A percentile compares a stretch with the other conserved stretches of the same genome.
Conservation (phyloP, 2,888 invertebrate species). For the Diarsia brunnea region DNA sequence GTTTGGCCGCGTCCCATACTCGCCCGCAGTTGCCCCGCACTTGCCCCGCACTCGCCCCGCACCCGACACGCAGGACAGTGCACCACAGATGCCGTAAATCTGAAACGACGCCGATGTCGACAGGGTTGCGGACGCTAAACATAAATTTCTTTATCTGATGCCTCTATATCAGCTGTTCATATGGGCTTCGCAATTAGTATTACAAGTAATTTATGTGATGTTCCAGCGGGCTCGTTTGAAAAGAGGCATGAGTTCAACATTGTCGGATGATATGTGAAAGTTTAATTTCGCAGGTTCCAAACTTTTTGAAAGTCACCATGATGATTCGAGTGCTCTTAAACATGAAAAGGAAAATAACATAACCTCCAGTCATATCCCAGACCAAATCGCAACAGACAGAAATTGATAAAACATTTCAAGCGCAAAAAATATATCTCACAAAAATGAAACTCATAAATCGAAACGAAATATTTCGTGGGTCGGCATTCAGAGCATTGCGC, state of each 20-base stretch:
- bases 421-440: constrained; percentile 80
- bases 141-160: constrained; percentile 74
- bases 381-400: constrained; percentile 57
- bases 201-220: constrained; percentile 19
- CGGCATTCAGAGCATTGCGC: constrained; percentile 83
- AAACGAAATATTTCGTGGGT: constrained; percentile 86
- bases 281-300: neutral
- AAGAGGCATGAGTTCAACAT: neutral
- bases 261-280: neutral
- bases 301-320: constrained; percentile 1
- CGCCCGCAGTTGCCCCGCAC: constrained; percentile 26
- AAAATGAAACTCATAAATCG: constrained; percentile 88
- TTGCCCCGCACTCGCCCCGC: constrained; percentile 13
- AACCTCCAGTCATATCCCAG: constrained; percentile 23
- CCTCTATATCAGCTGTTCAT: constrained; percentile 66
- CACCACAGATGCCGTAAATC: constrained; percentile 74
- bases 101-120: constrained; percentile 70
- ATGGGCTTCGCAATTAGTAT: constrained; percentile 44
- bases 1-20: constrained; percentile 45
- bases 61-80: constrained; percentile 18
- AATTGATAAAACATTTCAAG: constrained; percentile 80
- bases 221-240: neutral
- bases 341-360: constrained; percentile 40
- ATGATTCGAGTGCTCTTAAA: neutral
- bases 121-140: constrained; percentile 66